These are phyloP conservation scores for Mystacornis crossleyi DNA, from an alignment of 2,113 vertebrate genomes.

Conservation along the genomic window DNA sequence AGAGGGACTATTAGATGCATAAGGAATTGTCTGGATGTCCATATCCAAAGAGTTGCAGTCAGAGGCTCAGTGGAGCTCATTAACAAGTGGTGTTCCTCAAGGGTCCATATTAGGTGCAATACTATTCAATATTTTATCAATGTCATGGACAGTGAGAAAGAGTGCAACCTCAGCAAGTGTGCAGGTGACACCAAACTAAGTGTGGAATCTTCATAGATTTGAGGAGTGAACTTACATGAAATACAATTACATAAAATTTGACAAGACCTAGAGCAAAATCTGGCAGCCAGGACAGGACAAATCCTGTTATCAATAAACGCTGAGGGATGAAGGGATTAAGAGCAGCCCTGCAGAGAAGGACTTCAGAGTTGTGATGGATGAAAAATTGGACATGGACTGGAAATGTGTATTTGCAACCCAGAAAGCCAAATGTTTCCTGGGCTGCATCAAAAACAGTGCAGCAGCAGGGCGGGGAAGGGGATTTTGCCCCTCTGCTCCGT, in stretches of 20 bases:
- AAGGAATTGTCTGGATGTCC: background rate
- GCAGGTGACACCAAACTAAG: background rate
- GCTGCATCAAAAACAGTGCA: background rate
- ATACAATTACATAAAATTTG: too few species aligned
- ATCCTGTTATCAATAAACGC: accelerated
- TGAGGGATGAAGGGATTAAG: background rate
- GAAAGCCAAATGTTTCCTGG: background rate
- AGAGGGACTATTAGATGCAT: background rate
- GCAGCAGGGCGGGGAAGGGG: background rate
- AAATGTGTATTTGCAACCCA: background rate
- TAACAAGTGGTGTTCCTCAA: background rate
- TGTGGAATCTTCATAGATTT: background rate
- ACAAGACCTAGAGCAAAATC: background rate
- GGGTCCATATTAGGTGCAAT: background rate
- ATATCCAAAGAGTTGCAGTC: background rate
- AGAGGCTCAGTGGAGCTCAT: background rate
- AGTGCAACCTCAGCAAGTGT: background rate
- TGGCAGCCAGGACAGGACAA: accelerated
- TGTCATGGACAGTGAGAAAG: background rate
- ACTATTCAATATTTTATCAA: background rate
- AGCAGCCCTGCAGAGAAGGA: background rate
- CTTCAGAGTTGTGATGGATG: background rate
- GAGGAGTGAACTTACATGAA: background rate
- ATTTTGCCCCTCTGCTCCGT: accelerated
- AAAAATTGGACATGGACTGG: background rate